Base-by-base conservation (phyloP, 2,888 invertebrate species). In the Hylaea fasciaria region DNA sequence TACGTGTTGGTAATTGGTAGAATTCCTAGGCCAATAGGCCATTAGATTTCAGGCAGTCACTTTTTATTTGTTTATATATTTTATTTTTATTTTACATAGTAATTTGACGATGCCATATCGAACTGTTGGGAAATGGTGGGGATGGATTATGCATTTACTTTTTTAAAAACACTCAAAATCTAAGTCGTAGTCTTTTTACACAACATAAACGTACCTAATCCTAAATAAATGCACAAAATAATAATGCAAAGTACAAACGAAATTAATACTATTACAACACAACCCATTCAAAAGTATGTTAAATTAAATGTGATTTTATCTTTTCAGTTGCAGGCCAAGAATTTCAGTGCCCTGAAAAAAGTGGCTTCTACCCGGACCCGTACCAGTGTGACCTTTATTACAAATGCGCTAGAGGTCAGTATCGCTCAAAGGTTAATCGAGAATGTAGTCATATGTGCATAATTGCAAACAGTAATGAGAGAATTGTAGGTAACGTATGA, bases 321-420 rank as follows among this genome's bases (percentile, higher is more conserved):
- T 41, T 77, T 82, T 77, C 78, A 89, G 87, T 87, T 86, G 83
- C 89, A 83, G 89, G 83, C 17, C 91, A 91, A 83, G 93, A 92
- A 29, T 96, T 95, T 85, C 91, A 94, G 72, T 96, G 96, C 72
- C 96, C 96, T 3, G 94, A 95, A 64, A 93, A 94, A 68, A 94
- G 93, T 66, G 96, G 96, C n/a, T 96, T 93, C 86, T 96, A 94
- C 86, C 94, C 95, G 4, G 96, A 96, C 82, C 92, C 93, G 0
- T 93, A 94, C 76, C 96, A 96, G 83, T 96, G 96, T 81, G 96
- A 97, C 87, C 93, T 96, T 65, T 96, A 96, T 83, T 96, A 95
- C 86, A 94, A 94, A 74, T 96, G 96, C 88, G 88, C 89, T 57
- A 94, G 94, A 84, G 95, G 93, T 93, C 77, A 89, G 91, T 91